Evolutionary conservation across 2,113 vertebrate species (phyloP).

Genomic region (Empidonax alnorum): DNA sequence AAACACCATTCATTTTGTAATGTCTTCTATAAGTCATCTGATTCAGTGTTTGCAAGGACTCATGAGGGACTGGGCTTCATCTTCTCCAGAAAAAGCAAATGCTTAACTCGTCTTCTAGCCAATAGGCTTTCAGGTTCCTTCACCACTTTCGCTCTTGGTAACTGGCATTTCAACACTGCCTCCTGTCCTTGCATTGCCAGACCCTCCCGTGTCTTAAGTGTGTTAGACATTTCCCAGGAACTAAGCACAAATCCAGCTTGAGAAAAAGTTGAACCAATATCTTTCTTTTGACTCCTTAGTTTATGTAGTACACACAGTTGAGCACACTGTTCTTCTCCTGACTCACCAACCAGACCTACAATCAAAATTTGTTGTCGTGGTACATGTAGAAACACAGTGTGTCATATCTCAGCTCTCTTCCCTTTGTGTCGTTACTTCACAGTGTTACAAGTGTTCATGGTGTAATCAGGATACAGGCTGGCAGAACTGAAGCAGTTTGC

Average conservation of each 20-base stretch:
- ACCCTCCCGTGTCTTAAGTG: background rate
- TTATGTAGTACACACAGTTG: background rate
- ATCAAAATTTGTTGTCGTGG: background rate
- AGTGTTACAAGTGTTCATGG: constrained; percentile 23
- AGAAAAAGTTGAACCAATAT: background rate
- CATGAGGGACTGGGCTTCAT: background rate
- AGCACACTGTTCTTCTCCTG: background rate
- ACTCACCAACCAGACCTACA: background rate
- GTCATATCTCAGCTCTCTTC: background rate
- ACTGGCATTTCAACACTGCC: background rate
- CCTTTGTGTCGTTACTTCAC: background rate
- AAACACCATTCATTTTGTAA: background rate
- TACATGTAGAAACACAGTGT: background rate
- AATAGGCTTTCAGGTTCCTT: background rate
- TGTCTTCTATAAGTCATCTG: background rate
- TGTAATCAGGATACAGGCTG: constrained; percentile 14
- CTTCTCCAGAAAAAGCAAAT: background rate
- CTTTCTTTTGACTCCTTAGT: background rate
- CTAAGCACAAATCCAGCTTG: background rate
- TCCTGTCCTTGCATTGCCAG: background rate
- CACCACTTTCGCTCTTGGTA: background rate
- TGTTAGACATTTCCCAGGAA: background rate
- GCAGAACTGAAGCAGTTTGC: constrained; percentile 55
- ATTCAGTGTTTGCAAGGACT: background rate
- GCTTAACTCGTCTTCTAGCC: background rate